Evolutionary conservation across 2,113 vertebrate genomes (phyloP).

Genomic region (Cichladusa arquata): DNA sequence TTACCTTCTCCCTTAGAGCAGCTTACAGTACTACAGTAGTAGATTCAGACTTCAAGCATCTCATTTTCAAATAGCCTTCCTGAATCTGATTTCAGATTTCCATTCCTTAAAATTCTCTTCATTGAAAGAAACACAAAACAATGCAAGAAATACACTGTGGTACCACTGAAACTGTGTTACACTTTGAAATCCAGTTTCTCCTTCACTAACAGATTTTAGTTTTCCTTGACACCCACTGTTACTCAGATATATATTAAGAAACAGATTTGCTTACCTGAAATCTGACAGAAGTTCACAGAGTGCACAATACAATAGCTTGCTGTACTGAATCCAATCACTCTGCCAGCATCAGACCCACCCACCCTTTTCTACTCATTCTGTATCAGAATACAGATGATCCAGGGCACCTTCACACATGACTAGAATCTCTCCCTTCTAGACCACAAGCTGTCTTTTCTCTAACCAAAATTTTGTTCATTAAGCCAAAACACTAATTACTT

Average conservation of each 20-base stretch:
- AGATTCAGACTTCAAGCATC: neutral
- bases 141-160: neutral
- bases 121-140: neutral
- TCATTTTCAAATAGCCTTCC: neutral
- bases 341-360: neutral
- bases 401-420: conserved; percentile 10
- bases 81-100: neutral
- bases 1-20: neutral
- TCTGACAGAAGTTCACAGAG: neutral
- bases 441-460: neutral
- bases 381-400: neutral
- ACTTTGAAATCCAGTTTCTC: neutral
- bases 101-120: neutral
- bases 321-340: neutral
- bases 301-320: neutral
- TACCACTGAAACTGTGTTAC: neutral
- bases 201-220: neutral
- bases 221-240: neutral
- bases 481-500: neutral
- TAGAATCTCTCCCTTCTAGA: neutral
- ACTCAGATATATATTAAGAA: neutral
- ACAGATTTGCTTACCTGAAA: neutral
- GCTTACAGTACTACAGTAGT: accelerated
- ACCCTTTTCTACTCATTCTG: neutral
- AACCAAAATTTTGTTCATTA: neutral